phyloP scores from a whole-genome alignment of 2,888 invertebrate species.

The Augiades crinisus region DNA sequence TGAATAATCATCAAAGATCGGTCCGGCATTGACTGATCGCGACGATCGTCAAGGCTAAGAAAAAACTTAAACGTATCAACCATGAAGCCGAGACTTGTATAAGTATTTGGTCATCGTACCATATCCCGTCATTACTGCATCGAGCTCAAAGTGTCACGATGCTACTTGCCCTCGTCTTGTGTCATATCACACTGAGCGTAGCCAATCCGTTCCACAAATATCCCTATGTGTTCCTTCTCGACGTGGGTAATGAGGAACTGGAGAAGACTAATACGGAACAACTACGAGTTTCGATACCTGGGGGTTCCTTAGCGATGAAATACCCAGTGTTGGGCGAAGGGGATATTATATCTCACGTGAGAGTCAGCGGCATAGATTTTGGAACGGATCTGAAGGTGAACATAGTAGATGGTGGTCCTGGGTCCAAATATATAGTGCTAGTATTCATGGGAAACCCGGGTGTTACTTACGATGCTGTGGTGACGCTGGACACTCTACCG shows the following conservation, averaged over 20 bases:
- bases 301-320: constrained; percentile 65
- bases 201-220: constrained; percentile 69
- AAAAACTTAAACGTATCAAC: constrained; percentile 61
- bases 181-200: constrained; percentile 36
- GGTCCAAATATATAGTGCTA: constrained; percentile 66
- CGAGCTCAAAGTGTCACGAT: constrained; percentile 49
- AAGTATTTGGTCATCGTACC: constrained; percentile 62
- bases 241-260: constrained; percentile 73
- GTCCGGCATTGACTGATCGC: constrained; percentile 60
- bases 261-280: constrained; percentile 64
- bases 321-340: constrained; percentile 65
- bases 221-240: constrained; percentile 66
- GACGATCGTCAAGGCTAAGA: constrained; percentile 49
- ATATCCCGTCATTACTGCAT: constrained; percentile 52
- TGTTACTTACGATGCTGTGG: constrained; percentile 59
- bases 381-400: constrained; percentile 68
- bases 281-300: constrained; percentile 63
- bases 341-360: constrained; percentile 61
- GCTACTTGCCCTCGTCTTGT: constrained; percentile 49
- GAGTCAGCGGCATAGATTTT: constrained; percentile 71
- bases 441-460: constrained; percentile 64
- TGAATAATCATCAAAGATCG: constrained; percentile 37
- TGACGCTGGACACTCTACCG: constrained; percentile 60
- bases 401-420: constrained; percentile 71
- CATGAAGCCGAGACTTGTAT: constrained; percentile 65